phyloP scores from a whole-genome alignment of 2,113 vertebrate species.

The Prochilodus magdalenae region DNA sequence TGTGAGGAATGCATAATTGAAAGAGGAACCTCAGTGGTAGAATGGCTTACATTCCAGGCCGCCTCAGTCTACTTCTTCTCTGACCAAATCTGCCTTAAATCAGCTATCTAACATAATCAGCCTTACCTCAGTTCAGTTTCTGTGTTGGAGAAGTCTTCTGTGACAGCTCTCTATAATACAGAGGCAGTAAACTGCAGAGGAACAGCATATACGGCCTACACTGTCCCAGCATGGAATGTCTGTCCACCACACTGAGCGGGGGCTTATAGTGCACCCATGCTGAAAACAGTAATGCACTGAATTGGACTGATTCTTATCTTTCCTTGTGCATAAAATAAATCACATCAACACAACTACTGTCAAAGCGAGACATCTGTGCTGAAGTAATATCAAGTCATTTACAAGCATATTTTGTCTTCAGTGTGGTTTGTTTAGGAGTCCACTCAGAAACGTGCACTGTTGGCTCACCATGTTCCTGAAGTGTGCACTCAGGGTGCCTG shows the following conservation, averaged over 20 bases:
- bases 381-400: background rate
- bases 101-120: background rate
- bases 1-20: background rate
- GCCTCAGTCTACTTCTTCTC: background rate
- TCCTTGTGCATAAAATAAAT: no score
- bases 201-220: background rate
- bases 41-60: background rate
- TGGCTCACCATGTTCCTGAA: conserved; percentile 94
- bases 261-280: background rate
- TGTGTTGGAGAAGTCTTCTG: background rate
- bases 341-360: background rate
- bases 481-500: conserved; percentile 92
- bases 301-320: no score
- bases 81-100: background rate
- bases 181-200: background rate
- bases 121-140: background rate
- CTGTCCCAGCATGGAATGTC: background rate
- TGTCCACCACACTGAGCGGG: background rate
- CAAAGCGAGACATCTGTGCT: no score
- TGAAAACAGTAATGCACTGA: no score
- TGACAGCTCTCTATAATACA: background rate
- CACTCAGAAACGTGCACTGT: background rate
- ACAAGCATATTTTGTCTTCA: background rate
- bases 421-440: background rate
- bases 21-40: background rate